Base-by-base conservation (phyloP, 2,888 invertebrate species). In the Campaea margaritaria region DNA sequence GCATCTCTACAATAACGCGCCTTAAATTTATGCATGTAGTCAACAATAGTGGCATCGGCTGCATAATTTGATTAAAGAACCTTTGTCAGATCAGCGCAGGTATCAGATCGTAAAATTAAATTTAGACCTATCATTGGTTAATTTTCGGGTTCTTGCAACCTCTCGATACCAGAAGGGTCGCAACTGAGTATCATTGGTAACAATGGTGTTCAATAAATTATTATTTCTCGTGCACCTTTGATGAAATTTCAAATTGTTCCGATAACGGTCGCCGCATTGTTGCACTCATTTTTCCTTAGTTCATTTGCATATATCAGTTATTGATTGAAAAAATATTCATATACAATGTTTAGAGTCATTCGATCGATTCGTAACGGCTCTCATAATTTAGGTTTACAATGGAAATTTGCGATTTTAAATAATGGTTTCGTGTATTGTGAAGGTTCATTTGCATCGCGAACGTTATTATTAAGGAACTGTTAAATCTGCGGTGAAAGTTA, bases 251-350 rank as follows among this genome's bases (percentile, higher is more conserved):
- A 83, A 88, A 88, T 88, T 86, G 90, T 87, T 81, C 74, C 87
- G 84, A 81, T 91, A 92, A 92, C 92, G 91, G 92, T 91, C 85
- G 86, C 73, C 64, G 78, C 81, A 86, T 91, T 91, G 91, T 91
- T 85, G 78, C 76, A 70, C 73, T 67, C 70, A 76, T 79, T 69
- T 71, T 81, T 79, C 85, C 83, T 83, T 81, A 59, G 64, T 60
- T 72, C 62, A 89, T 91, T 90, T 92, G 90, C 91, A 92, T 91
- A 89, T 85, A 88, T 89, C 87, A 84, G 86, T 90, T 91, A 92
- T 92, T 92, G 92, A 92, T 92, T 90, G 91, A 86, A 89, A 90
- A 88, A 89, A 90, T 89, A 92, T 92, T 92, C 79, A 90, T 91
- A 92, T 91, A 53, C 64, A 79, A 76, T 82, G 85, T 87, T 89